Evolutionary conservation across 2,797 vertebrate species (phyloP).

Genomic region (Ctenochaetus hawaiiensis): DNA sequence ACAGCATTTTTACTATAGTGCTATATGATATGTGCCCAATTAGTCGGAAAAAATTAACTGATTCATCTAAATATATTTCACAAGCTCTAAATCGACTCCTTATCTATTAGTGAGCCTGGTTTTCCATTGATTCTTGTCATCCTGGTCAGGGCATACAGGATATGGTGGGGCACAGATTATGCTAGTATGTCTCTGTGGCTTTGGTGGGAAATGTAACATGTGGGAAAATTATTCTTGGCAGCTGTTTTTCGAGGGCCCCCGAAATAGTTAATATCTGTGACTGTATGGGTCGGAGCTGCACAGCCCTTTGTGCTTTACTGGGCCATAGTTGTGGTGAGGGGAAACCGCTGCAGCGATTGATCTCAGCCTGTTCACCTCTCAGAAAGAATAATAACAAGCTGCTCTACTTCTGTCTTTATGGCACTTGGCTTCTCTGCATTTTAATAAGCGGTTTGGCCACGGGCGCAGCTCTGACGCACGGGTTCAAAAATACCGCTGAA

Average conservation of each 20-base stretch:
- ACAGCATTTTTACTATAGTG: neutral
- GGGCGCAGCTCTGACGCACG: conserved; percentile 78
- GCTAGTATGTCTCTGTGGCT: conserved; percentile 77
- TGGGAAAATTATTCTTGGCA: conserved; percentile 90
- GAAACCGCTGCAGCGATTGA: conserved; percentile 83
- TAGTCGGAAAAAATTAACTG: conserved; percentile 21
- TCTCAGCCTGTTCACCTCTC: conserved; percentile 86
- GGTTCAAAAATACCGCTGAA: conserved; percentile 78
- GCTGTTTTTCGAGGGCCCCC: conserved; percentile 76
- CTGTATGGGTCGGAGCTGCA: conserved; percentile 71
- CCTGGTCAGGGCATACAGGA: conserved; percentile 35
- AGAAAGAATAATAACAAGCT: conserved; percentile 89
- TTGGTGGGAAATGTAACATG: conserved; percentile 85
- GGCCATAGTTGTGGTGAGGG: conserved; percentile 83
- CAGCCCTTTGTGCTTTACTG: conserved; percentile 77
- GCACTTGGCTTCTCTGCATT: conserved; percentile 82
- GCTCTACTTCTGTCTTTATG: conserved; percentile 84
- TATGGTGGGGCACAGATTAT: conserved; percentile 60
- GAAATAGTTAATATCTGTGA: conserved; percentile 83
- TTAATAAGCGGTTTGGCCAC: conserved; percentile 87
- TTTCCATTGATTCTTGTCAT: conserved; percentile 58
- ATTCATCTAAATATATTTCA: conserved; percentile 17
- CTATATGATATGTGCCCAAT: neutral
- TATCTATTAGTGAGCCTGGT: conserved; percentile 37
- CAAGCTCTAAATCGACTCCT: conserved; percentile 19